phyloP scores from a whole-genome alignment of 2,888 invertebrate genomes.

The Aleiodes alternator region DNA sequence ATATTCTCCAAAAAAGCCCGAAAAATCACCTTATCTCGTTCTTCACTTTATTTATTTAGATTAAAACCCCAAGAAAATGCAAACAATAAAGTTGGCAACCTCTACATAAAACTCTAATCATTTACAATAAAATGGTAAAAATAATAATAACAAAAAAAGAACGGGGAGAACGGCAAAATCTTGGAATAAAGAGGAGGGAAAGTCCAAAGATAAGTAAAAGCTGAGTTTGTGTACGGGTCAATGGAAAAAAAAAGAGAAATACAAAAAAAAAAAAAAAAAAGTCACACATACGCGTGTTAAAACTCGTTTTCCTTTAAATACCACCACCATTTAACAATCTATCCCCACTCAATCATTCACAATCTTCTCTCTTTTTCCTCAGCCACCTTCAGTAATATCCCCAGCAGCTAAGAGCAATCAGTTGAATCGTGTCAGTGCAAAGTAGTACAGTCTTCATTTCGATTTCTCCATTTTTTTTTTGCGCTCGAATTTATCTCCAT shows the following conservation, averaged over 20 bases:
- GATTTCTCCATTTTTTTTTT: too few species aligned
- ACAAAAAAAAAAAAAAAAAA: not conserved
- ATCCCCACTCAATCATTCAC: conserved; percentile 36
- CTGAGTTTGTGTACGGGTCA: conserved; percentile 62
- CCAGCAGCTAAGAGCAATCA: conserved; percentile 6
- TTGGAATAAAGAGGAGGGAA: conserved; percentile 65
- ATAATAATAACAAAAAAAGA: conserved; percentile 48
- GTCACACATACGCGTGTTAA: conserved; percentile 54
- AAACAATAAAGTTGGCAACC: too few species aligned
- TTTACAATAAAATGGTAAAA: too few species aligned
- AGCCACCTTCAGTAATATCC: conserved; percentile 36
- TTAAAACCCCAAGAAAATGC: too few species aligned
- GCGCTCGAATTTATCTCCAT: not conserved
- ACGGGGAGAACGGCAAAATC: conserved; percentile 53
- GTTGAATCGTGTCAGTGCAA: conserved; percentile 29
- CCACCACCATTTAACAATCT: conserved; percentile 34
- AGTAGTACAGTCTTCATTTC: conserved; percentile 20
- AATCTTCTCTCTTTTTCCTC: conserved; percentile 25
- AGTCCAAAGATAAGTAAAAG: conserved; percentile 74
- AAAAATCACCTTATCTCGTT: too few species aligned
- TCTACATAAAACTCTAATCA: too few species aligned
- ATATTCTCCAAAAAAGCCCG: too few species aligned
- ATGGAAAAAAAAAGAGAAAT: conserved; percentile 36
- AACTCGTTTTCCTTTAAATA: conserved; percentile 25
- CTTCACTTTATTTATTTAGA: too few species aligned